Conservation (phyloP, 2,113 vertebrate genomes). For the Halcyon senegalensis region DNA sequence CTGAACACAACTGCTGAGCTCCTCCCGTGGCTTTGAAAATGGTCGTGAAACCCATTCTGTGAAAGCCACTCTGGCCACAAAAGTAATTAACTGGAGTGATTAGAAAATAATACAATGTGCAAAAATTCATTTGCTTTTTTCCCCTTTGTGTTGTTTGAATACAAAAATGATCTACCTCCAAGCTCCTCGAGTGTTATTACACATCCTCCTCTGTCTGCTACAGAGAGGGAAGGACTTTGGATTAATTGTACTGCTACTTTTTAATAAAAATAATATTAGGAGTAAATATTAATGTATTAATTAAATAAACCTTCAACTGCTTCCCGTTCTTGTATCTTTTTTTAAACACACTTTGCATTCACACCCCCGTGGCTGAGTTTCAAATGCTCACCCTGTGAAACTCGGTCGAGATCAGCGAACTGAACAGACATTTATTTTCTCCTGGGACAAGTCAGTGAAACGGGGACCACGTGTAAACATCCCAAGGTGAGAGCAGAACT, state of each 20-base stretch:
- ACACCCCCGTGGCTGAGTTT: not conserved
- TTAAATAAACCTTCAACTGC: not conserved
- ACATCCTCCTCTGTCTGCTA: not conserved
- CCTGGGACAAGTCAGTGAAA: not conserved
- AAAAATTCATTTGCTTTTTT: not conserved
- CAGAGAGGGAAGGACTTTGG: not conserved
- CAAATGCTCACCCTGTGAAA: not conserved
- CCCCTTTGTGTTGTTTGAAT: not conserved
- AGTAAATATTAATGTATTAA: not conserved
- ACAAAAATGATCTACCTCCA: not conserved
- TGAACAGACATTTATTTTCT: not conserved
- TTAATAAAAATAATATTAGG: not conserved
- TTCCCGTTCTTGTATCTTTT: not conserved
- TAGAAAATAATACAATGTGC: not conserved
- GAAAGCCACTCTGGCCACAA: not conserved
- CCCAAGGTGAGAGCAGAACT: not conserved
- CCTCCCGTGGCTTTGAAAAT: not conserved
- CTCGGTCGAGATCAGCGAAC: not conserved
- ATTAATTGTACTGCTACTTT: not conserved
- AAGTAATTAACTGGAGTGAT: conserved; percentile 19
- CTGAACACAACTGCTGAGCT: not conserved
- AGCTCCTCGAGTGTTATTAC: not conserved
- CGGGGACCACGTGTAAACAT: not conserved
- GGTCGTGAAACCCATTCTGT: not conserved
- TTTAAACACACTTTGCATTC: not conserved